Evolutionary conservation across 2,888 invertebrate genomes (phyloP).

Genomic region (Meta bourneti): DNA sequence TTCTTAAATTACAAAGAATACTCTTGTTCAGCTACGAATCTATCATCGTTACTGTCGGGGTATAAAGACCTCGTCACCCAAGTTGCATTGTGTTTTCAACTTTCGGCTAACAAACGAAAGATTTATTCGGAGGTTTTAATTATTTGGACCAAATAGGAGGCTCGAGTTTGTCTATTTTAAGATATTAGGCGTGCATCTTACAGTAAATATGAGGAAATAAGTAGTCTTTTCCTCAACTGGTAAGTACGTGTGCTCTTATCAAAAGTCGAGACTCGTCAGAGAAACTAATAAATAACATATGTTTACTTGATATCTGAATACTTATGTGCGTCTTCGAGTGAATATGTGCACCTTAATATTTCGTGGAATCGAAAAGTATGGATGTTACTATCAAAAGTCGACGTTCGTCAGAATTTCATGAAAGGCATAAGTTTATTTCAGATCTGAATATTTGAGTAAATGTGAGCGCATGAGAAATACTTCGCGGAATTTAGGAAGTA

Average conservation of each 20-base stretch:
- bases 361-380: background rate
- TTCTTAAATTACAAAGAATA: constrained; percentile 52
- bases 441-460: no score
- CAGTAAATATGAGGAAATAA: background rate
- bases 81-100: constrained; percentile 15
- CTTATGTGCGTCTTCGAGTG: background rate
- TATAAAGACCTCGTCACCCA: background rate
- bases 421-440: no score
- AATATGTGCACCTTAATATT: background rate
- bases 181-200: background rate
- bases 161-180: background rate
- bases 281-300: background rate
- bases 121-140: constrained; percentile 19
- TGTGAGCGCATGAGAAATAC: no score
- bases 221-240: no score
- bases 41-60: constrained; percentile 36
- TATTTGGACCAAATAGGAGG: background rate
- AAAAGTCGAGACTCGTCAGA: background rate
- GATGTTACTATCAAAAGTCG: background rate
- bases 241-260: no score
- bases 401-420: no score
- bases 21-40: constrained; percentile 25
- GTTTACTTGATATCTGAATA: no score
- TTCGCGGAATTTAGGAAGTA: no score
- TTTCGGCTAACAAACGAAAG: constrained; percentile 18